A percentile compares a stretch with the other conserved stretches of the same genome.
Evolutionary conservation across 1,140 invertebrate species (phyloP).

Genomic region (Drosophila rhopaloa): DNA sequence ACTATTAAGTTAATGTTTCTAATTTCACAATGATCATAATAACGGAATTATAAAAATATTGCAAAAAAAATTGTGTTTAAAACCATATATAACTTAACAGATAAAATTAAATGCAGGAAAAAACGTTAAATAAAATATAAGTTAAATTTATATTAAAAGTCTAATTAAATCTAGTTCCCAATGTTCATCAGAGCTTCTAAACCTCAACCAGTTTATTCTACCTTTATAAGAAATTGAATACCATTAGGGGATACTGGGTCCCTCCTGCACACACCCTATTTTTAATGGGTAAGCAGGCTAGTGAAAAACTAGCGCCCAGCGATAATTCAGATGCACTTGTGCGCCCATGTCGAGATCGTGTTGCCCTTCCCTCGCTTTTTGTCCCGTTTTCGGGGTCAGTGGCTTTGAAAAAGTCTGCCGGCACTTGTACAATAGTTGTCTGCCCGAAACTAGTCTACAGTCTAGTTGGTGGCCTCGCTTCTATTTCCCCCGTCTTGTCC

Average conservation of each 20-base stretch:
- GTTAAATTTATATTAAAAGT: too few species aligned
- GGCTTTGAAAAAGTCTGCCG: conserved; percentile 74
- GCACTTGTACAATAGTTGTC: conserved; percentile 53
- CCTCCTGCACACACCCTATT: background rate
- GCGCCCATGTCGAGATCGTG: conserved; percentile 75
- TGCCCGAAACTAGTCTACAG: conserved; percentile 69
- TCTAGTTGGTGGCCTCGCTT: conserved; percentile 19
- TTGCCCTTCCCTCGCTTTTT: conserved; percentile 18
- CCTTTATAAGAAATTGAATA: too few species aligned
- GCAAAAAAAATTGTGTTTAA: too few species aligned
- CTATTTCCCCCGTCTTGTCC: background rate
- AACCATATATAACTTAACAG: too few species aligned
- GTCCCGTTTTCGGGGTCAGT: conserved; percentile 69
- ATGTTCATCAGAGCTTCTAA: too few species aligned
- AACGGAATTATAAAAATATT: too few species aligned
- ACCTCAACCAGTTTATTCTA: background rate
- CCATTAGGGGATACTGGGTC: too few species aligned
- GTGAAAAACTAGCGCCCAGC: conserved; percentile 55
- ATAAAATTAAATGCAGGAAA: too few species aligned
- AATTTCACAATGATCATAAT: too few species aligned
- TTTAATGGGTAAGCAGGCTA: conserved; percentile 6
- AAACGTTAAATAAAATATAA: too few species aligned
- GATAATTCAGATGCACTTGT: conserved; percentile 80
- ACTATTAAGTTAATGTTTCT: too few species aligned
- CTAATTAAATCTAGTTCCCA: too few species aligned